Conservation (phyloP, 2,888 invertebrate genomes). For the Pogonocherus hispidulus region DNA sequence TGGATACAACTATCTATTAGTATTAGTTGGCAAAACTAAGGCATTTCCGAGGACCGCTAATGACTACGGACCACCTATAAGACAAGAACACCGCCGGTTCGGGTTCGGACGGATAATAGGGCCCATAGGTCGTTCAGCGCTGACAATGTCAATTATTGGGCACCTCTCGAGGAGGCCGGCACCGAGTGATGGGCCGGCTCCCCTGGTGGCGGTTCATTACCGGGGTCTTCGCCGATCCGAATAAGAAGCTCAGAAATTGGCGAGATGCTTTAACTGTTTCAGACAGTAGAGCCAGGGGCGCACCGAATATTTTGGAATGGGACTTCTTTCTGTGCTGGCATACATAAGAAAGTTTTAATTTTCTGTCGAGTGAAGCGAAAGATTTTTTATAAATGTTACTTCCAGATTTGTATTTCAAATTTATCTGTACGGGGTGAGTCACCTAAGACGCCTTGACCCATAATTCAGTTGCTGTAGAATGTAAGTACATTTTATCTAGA, state of each 20-base stretch:
- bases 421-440: too few relatives aligned
- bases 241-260: slow-evolving; percentile 1
- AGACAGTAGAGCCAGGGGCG: background rate
- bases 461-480: too few relatives aligned
- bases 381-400: too few relatives aligned
- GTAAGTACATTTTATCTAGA: too few relatives aligned
- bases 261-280: background rate
- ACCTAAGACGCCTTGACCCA: too few relatives aligned
- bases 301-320: background rate
- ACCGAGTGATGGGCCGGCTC: background rate
- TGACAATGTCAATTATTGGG: slow-evolving; percentile 44
- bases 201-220: slow-evolving; percentile 19
- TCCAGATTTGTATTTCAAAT: too few relatives aligned
- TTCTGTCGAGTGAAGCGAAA: too few relatives aligned
- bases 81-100: slow-evolving; percentile 40
- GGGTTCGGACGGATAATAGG: slow-evolving; percentile 43
- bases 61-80: slow-evolving; percentile 30
- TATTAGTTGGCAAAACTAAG: background rate
- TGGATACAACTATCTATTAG: too few relatives aligned
- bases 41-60: slow-evolving; percentile 20
- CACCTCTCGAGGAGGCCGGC: slow-evolving; percentile 16
- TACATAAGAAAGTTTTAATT: too few relatives aligned
- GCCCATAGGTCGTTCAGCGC: slow-evolving; percentile 48
- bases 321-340: background rate
- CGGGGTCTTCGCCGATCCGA: slow-evolving; percentile 1